Evolutionary conservation across 2,888 invertebrate genomes (phyloP), one percentile per base, ranked within the genome.

Genomic region (Trichogramma evanescens): DNA sequence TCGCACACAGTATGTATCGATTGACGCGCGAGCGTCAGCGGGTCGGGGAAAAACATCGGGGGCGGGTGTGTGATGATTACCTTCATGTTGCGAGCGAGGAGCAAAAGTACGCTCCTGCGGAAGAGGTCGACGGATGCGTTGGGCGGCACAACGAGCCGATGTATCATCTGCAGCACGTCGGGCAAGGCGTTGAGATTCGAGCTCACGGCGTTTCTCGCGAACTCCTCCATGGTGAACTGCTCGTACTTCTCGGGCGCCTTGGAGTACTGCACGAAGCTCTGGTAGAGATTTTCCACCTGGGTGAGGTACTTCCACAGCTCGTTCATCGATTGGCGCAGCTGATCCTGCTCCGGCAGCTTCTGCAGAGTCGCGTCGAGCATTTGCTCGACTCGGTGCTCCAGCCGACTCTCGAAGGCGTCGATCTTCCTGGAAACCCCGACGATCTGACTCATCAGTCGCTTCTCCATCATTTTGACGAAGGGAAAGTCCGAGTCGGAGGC

Each of bases 161-260:
- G 87, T 45, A 90, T 81, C 6, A 84, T 80, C 71, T 88, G 86
- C 68, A 91, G 74, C 39, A 88, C 71, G 63, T 84, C 84, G 42
- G 84, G 83, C 58, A 90, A 79, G 3, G 88, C 87, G 50, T 83
- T 80, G 0, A 84, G 78, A 68, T 84, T 84, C 67, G 87, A 87
- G 0, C 89, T 86, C 3, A 89, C 86, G 49, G 86, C 86, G 78
- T 83, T 84, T 66, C 80, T 81, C 0, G 90, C 89, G 71, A 90
- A 91, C 70, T 86, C 83, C 70, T 87, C 81, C 65, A 91, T 71
- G 5, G 91, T 91, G 62, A 80, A 80, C 65, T 79, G 74, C 42
- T 62, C 62, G 61, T 26, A 64, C 9, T 44, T 51, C 7, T 51
- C 10, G 65, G 81, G 80, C 53, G 73, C 0, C 10, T 26, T 6